Conservation (phyloP, 2,797 vertebrate genomes). For the Loris lydekkerianus region DNA sequence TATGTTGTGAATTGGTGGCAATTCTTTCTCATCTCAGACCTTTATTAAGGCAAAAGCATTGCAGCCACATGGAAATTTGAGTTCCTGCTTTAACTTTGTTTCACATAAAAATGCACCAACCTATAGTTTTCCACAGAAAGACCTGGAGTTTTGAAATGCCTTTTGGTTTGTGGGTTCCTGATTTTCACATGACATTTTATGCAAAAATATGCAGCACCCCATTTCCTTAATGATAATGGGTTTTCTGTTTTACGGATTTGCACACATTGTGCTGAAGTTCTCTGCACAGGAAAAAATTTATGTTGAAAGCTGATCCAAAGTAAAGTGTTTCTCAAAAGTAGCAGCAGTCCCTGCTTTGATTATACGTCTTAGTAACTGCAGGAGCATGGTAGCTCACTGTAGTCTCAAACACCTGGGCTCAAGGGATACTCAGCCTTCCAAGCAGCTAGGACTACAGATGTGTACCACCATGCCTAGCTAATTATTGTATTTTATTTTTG, state of each 20-base stretch:
- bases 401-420: not conserved
- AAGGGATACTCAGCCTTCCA: not conserved
- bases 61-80: not conserved
- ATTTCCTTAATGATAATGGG: slow-evolving; percentile 35
- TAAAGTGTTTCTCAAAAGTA: slow-evolving; percentile 53
- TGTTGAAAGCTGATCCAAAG: slow-evolving; percentile 71
- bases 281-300: slow-evolving; percentile 68
- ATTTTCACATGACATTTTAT: slow-evolving; percentile 60
- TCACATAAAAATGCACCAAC: slow-evolving; percentile 54
- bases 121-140: slow-evolving; percentile 56
- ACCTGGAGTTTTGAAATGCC: slow-evolving; percentile 53
- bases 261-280: slow-evolving; percentile 39
- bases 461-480: not conserved
- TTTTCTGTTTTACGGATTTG: slow-evolving; percentile 57
- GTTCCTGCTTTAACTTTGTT: slow-evolving; percentile 49
- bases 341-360: not conserved
- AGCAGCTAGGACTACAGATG: not conserved
- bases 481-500: not conserved
- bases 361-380: not conserved
- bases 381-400: not conserved
- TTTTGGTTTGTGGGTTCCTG: slow-evolving; percentile 68
- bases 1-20: slow-evolving; percentile 65
- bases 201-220: slow-evolving; percentile 70
- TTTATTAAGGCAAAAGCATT: slow-evolving; percentile 71
- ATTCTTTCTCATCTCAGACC: slow-evolving; percentile 52